Percentiles rank a stretch among this genome's conserved stretches.
phyloP scores from a whole-genome alignment of 64 coral and sea anemone species.

The Actinia tenebrosa region DNA sequence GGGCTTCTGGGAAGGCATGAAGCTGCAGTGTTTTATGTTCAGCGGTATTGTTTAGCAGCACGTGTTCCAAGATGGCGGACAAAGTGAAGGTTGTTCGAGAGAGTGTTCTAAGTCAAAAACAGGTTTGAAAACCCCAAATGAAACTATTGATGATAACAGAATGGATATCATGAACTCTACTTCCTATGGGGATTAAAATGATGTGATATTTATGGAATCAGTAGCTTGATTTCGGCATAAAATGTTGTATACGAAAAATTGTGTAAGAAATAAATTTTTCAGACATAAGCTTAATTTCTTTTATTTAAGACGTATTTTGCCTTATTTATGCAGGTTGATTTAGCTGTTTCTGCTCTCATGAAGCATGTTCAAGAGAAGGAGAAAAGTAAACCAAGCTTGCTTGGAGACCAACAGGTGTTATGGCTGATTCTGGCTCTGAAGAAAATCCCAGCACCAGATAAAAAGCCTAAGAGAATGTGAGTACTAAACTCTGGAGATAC shows the following conservation, averaged over 20 bases:
- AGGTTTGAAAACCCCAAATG: slow-evolving; percentile 29
- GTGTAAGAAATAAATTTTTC: not conserved
- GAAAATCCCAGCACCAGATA: slow-evolving; percentile 82
- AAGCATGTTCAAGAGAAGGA: slow-evolving; percentile 48
- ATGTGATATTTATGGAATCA: not conserved
- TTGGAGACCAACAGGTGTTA: slow-evolving; percentile 66
- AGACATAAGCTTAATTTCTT: not conserved
- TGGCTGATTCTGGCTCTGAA: slow-evolving; percentile 77
- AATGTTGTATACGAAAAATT: not conserved
- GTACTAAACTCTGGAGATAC: not conserved
- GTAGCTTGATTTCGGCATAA: not conserved
- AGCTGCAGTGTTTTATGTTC: not conserved
- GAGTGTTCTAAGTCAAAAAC: slow-evolving; percentile 67
- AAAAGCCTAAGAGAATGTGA: slow-evolving; percentile 88
- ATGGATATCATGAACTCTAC: not conserved
- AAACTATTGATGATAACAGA: not conserved
- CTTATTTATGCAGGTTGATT: not conserved
- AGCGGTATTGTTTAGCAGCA: not conserved
- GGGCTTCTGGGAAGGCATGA: not conserved
- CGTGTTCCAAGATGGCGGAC: slow-evolving; percentile 71
- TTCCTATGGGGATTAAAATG: not conserved
- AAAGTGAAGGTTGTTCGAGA: slow-evolving; percentile 46
- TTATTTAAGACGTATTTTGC: not conserved
- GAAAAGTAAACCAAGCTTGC: slow-evolving; percentile 38
- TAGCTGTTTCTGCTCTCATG: not conserved